Evolutionary conservation across 2,888 invertebrate species (phyloP), one percentile per base, ranked within the genome.

Genomic region (Caenorhabditis virilis): DNA sequence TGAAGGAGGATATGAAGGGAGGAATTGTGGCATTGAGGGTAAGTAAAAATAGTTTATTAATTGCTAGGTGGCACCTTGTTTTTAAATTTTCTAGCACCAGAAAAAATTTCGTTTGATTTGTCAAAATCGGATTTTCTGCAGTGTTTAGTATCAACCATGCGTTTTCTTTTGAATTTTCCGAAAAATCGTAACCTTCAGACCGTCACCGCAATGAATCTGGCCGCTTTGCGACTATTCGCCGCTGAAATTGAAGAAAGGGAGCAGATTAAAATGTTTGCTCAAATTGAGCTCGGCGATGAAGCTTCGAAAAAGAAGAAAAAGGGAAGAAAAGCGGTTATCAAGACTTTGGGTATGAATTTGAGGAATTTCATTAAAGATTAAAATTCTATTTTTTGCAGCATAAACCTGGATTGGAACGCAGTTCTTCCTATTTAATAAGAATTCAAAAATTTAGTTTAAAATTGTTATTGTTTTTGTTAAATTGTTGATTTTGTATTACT

Each of bases 171-270:
- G 13, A 18, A 48, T 54, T 20, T 54, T 9, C n/a, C n/a, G 26
- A 53, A 18, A 26, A 43, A 18, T 27, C 26, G 45, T n/a, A 13
- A 26, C 27, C 20, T 42, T 22, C 85, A 93, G 89, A 91, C 93
- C 83, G 87, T 89, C 78, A 88, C 92, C 45, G 94, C 93, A 4
- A 90, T 89, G 84, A 95, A 95, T 85, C 85, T 90, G 68, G 90
- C 91, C 83, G 91, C 90, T 0, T 86, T 95, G 79, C 88, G 89
- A 60, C 89, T 90, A 84, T 82, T 92, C 49, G 90, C 90, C 78
- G 88, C 89, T 52, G 89, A 90, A 68, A 87, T 91, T 13, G 92
- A 92, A 84, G 89, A 89, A 69, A 87, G 88, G 1, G 89, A 90
- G 73, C 89, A 89, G 50, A 88, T 91, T 15, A 64, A 64, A 33